Conservation (phyloP, 2,113 vertebrate species). For the Corynorhinus townsendii region DNA sequence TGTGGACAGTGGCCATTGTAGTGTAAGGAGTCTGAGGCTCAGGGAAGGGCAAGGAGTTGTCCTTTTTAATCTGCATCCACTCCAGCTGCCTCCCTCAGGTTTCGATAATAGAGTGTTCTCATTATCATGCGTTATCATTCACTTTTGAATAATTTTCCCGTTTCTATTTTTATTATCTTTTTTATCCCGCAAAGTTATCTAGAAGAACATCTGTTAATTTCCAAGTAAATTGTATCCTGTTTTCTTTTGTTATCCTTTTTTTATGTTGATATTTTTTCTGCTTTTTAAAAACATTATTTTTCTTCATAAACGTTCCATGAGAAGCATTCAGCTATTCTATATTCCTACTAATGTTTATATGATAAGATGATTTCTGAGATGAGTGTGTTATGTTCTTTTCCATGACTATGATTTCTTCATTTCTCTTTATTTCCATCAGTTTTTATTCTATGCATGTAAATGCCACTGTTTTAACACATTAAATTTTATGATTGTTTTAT, state of each 20-base stretch:
- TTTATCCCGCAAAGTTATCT: not conserved
- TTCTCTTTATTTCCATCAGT: not conserved
- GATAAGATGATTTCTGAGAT: not conserved
- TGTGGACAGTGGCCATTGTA: not conserved
- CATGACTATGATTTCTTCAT: not conserved
- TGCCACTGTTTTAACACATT: not conserved
- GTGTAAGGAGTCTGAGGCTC: not conserved
- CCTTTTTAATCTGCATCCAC: not conserved
- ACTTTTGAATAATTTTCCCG: not conserved
- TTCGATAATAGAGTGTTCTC: not conserved
- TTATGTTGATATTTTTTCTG: not conserved
- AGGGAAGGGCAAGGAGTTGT: not conserved
- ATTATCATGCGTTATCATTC: not conserved
- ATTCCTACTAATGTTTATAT: not conserved
- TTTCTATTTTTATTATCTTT: not conserved
- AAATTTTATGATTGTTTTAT: not conserved
- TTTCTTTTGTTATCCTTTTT: not conserved
- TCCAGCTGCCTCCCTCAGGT: not conserved
- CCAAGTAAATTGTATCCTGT: not conserved
- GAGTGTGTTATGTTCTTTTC: not conserved
- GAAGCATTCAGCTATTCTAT: not conserved
- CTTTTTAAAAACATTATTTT: not conserved
- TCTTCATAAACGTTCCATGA: not conserved
- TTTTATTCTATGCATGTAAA: not conserved
- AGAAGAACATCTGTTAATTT: constrained; percentile 8